These are phyloP conservation scores for Picathartes gymnocephalus DNA, from an alignment of 2,113 vertebrate genomes.

Conservation along the genomic window DNA sequence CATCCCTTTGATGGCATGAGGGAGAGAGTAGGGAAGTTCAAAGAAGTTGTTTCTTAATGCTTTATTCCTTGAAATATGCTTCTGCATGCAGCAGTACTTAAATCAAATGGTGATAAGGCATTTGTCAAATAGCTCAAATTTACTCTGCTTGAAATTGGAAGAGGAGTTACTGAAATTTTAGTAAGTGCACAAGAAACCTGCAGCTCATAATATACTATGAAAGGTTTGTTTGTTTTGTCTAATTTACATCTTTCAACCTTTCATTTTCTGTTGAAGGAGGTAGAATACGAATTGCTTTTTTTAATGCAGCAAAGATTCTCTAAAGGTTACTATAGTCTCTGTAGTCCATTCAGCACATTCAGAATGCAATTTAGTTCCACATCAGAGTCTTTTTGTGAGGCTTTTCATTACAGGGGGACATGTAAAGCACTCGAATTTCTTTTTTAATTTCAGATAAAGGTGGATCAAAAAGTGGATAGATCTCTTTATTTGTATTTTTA, in stretches of 20 bases:
- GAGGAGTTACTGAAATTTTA: not conserved
- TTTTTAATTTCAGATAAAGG: slow-evolving; percentile 32
- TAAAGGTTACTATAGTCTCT: slow-evolving; percentile 30
- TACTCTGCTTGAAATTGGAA: not conserved
- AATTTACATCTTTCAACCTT: slow-evolving; percentile 24
- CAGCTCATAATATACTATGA: not conserved
- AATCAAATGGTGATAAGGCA: not conserved
- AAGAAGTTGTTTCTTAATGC: not conserved
- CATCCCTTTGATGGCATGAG: not conserved
- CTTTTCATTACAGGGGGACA: slow-evolving; percentile 8
- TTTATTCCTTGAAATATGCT: not conserved
- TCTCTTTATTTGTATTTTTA: slow-evolving; percentile 49
- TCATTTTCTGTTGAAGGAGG: slow-evolving; percentile 5
- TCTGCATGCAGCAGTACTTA: not conserved
- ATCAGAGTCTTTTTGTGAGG: slow-evolving; percentile 7
- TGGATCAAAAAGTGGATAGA: slow-evolving; percentile 27
- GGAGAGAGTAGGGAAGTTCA: not conserved
- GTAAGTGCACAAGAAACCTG: not conserved
- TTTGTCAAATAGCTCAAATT: not conserved
- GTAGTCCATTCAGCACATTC: slow-evolving; percentile 9
- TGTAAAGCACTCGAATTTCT: not conserved
- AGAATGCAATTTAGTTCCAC: slow-evolving; percentile 30
- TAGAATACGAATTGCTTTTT: not conserved
- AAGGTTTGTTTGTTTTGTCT: slow-evolving; percentile 35
- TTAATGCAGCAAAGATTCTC: not conserved